Conservation (phyloP, 2,888 invertebrate species). For the Acanthosepion esculentum region DNA sequence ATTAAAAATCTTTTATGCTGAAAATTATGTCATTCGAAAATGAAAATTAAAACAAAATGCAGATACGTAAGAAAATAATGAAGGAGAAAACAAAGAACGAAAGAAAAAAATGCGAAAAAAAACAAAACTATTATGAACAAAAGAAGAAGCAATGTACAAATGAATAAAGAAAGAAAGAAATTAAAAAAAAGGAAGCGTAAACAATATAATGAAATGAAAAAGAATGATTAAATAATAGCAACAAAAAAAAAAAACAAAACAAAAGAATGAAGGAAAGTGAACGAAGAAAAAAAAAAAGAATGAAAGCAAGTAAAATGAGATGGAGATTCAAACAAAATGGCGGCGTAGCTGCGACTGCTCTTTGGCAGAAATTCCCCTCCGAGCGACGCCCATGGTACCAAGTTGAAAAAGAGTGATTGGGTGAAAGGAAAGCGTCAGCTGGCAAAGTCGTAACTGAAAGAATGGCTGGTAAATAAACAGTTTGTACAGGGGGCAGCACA, state of each 20-base stretch:
- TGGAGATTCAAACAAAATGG: not conserved
- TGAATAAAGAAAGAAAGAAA: not conserved
- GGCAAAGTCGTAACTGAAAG: constrained; percentile 33
- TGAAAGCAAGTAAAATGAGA: not conserved
- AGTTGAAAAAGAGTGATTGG: not conserved
- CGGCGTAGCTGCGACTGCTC: not conserved
- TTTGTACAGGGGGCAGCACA: not conserved
- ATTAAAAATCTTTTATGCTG: too few species aligned
- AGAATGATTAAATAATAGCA: not conserved
- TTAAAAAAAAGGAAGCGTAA: not conserved
- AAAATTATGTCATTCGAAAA: too few species aligned
- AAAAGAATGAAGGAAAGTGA: not conserved
- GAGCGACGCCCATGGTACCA: not conserved
- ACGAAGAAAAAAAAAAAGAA: not conserved
- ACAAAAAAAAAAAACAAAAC: not conserved
- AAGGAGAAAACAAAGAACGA: not conserved
- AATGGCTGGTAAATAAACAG: constrained; percentile 21
- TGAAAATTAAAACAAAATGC: too few species aligned
- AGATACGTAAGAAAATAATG: too few species aligned
- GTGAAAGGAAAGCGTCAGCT: not conserved
- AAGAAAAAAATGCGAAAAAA: not conserved
- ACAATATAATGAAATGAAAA: not conserved
- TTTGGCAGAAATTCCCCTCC: not conserved
- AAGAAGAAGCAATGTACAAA: not conserved
- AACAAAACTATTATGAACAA: not conserved